Evolutionary conservation across 2,797 vertebrate genomes (phyloP), one percentile per base, ranked within the genome.

Genomic region (Hemibagrus guttatus): DNA sequence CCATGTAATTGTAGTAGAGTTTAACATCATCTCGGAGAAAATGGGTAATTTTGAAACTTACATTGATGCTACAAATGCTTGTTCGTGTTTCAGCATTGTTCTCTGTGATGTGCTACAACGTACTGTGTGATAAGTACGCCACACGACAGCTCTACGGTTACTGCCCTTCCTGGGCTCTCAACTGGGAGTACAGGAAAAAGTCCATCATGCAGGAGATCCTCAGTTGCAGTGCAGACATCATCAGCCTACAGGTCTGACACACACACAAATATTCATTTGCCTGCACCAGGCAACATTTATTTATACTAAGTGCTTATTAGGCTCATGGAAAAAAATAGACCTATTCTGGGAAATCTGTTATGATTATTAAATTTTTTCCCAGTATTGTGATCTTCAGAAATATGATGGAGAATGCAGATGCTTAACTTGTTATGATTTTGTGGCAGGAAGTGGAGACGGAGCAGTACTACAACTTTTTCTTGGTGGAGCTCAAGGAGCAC

Each of bases 71-170:
- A 1, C 46, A 9, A 63, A 9, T 61, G 59, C 52, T 35, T 91
- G 68, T 91, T 68, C 2, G 16, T 28, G 19, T 42, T 9, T 2
- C 94, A 99, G 98, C 98, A 61, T 95, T 99, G 92, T 99, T 99
- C 91, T 99, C 98, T 86, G 98, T 99, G 92, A 99, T 99, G 98
- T 99, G 98, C 95, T 99, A 99, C 95, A 99, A 99, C 66, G 98
- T 99, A 81, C 96, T 99, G 86, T 99, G 98, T 94, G 98, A 99
- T 92, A 99, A 99, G 92, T 99, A 99, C 0, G 98, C 98, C 92
- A 99, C 98, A 75, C 96, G 98, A 90, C 98, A 99, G 95, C 96
- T 99, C 80, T 99, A 99, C 63, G 98, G 98, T 94, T 99, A 99
- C 93, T 99, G 98, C 92, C 98, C 98, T 1, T 97, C 98, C 39